Percentiles rank a stretch among this genome's conserved stretches.
Conservation (phyloP, 2,888 invertebrate species). For the Drosophila demipolita region DNA sequence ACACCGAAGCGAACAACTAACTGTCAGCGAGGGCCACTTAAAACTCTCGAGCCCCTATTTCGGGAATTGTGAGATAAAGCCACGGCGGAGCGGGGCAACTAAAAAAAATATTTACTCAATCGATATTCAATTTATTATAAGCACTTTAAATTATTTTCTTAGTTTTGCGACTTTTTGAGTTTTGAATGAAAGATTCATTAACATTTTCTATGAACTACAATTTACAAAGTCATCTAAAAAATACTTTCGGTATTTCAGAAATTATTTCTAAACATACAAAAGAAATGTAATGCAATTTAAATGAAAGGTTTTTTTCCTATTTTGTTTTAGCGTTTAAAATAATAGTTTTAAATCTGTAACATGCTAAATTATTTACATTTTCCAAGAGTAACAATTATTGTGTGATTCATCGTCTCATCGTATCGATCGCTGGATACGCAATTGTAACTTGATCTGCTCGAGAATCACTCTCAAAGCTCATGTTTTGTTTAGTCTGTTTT, state of each 20-base stretch:
- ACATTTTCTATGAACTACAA: background rate
- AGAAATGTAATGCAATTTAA: background rate
- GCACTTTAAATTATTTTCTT: background rate
- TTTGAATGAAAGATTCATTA: background rate
- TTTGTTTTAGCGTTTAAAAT: background rate
- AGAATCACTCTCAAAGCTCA: background rate
- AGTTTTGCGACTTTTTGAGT: background rate
- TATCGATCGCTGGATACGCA: background rate
- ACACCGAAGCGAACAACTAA: slow-evolving; percentile 15
- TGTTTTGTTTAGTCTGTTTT: background rate
- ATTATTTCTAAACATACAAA: background rate
- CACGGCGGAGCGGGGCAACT: background rate
- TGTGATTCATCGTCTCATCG: background rate
- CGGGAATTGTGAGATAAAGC: background rate
- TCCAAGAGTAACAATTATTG: background rate
- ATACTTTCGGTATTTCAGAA: too few relatives aligned
- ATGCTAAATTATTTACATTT: background rate
- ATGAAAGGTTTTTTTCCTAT: background rate
- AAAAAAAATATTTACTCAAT: slow-evolving; percentile 26
- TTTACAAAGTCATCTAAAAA: too few relatives aligned
- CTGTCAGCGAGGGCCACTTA: slow-evolving; percentile 50
- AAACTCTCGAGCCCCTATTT: slow-evolving; percentile 66
- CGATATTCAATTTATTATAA: slow-evolving; percentile 11
- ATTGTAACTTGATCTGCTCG: background rate
- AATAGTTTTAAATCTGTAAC: background rate